Percentiles rank a stretch among this genome's conserved stretches.
Evolutionary conservation across 2,113 vertebrate species (phyloP).

Genomic region (Euleptes europaea): DNA sequence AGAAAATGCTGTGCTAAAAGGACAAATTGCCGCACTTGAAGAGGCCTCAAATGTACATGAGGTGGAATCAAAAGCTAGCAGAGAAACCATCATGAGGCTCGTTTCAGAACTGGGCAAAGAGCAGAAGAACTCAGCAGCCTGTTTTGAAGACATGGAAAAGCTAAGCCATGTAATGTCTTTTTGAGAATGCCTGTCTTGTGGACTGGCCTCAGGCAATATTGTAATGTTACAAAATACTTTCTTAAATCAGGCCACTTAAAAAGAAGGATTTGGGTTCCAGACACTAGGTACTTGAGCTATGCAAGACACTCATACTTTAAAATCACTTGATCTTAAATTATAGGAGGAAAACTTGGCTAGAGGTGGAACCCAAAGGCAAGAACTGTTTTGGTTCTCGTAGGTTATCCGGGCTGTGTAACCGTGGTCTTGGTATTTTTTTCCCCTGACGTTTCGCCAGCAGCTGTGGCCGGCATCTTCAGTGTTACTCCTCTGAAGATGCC

Average conservation of each 20-base stretch:
- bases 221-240: background rate
- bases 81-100: constrained; percentile 85
- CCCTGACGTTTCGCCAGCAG: too few relatives aligned
- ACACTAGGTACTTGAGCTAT: background rate
- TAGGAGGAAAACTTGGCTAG: background rate
- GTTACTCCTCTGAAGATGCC: too few relatives aligned
- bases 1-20: constrained; percentile 75
- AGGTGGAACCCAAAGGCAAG: background rate
- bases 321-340: constrained; percentile 5
- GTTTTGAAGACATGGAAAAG: constrained; percentile 68
- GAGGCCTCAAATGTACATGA: constrained; percentile 80
- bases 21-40: constrained; percentile 75
- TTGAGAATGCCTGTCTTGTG: background rate
- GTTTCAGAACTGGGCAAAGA: constrained; percentile 81
- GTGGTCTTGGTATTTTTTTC: too few relatives aligned
- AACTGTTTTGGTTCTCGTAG: too few relatives aligned
- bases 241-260: background rate
- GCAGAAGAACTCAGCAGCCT: constrained; percentile 72
- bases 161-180: constrained; percentile 77
- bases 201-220: background rate
- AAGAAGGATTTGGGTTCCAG: constrained; percentile 13
- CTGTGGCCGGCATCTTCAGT: too few relatives aligned
- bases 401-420: too few relatives aligned
- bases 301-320: constrained; percentile 3
- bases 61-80: constrained; percentile 86